Evolutionary conservation across 2,888 invertebrate genomes (phyloP), one percentile per base, ranked within the genome.

Genomic region (Ichneumoninae sp.): DNA sequence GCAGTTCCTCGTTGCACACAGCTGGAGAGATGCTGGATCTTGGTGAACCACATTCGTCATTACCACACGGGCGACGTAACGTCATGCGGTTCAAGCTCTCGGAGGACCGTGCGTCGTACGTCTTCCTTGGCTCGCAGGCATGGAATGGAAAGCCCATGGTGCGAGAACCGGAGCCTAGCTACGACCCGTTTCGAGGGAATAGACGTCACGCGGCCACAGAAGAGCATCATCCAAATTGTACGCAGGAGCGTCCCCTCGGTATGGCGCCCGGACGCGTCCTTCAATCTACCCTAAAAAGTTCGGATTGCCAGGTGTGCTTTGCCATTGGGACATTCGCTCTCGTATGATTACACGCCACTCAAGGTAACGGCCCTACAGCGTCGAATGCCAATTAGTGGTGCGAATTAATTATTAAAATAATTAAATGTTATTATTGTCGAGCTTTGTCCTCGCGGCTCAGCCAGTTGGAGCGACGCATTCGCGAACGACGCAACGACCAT

Each of bases 111-210:
- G 33, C 36, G 79, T 83, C 89, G 86, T 89, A 87, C 85, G 85
- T 89, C 89, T 89, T 89, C 88, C 90, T 88, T 89, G 88, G 84
- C 86, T 86, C 86, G 5, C 60, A 33, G 60, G 83, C 86, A 86
- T 89, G 87, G 88, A 83, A 88, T 83, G 74, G 72, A 72, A 68
- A 68, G 72, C 80, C 60, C n/a, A 36, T 10, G 57, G 50, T 68
- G 66, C 40, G 54, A 66, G 80, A 68, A 72, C 19, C 68, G 66
- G 6, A 54, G 19, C 57, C 82, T 40, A n/a, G 71, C 54, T 62
- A 7, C 74, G 60, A 66, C 26, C 62, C 60, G 74, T 66, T 69
- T 44, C 52, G 30, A 33, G 65, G 30, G 33, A 62, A 76, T 70
- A 26, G 62, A 57, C 54, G 75, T 81, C 81, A 81, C 81, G 22